Percentiles rank a stretch among this genome's conserved stretches.
Evolutionary conservation across 2,113 vertebrate species (phyloP).

Genomic region (Chloebia gouldiae): DNA sequence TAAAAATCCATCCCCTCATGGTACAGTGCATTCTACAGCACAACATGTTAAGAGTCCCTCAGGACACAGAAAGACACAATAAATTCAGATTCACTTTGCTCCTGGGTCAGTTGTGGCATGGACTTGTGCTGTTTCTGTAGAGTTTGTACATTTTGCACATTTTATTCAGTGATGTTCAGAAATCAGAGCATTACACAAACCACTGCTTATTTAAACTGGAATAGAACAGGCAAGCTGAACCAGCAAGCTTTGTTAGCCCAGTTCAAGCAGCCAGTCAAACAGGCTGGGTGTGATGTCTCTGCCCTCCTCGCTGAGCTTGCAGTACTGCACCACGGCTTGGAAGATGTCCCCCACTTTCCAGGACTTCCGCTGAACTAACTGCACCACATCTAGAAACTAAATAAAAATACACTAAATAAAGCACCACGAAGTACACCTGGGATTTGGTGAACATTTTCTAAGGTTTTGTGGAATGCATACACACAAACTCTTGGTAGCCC

Average conservation of each 20-base stretch:
- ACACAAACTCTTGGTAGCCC: no score
- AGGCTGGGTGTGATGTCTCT: conserved; percentile 76
- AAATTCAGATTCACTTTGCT: not conserved
- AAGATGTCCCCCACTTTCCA: conserved; percentile 95
- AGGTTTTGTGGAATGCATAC: not conserved
- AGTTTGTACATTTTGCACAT: conserved; percentile 38
- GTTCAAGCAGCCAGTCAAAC: conserved; percentile 93
- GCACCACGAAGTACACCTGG: not conserved
- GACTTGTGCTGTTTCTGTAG: not conserved
- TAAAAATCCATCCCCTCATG: not conserved
- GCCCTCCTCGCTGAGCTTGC: conserved; percentile 79
- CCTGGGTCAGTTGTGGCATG: not conserved
- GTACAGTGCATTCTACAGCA: not conserved
- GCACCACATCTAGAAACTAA: conserved; percentile 91
- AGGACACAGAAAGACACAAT: not conserved
- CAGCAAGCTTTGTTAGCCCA: conserved; percentile 70
- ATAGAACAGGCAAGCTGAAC: not conserved
- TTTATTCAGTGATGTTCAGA: conserved; percentile 30
- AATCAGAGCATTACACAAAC: conserved; percentile 35
- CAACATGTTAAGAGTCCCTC: not conserved
- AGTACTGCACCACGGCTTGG: conserved; percentile 87
- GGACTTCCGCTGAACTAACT: conserved; percentile 85
- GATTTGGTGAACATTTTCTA: not conserved
- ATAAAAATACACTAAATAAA: not conserved
- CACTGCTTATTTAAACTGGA: conserved; percentile 49